These are phyloP conservation scores for Atherix ibis DNA, from an alignment of 2,888 invertebrate genomes.

Conservation along the genomic window DNA sequence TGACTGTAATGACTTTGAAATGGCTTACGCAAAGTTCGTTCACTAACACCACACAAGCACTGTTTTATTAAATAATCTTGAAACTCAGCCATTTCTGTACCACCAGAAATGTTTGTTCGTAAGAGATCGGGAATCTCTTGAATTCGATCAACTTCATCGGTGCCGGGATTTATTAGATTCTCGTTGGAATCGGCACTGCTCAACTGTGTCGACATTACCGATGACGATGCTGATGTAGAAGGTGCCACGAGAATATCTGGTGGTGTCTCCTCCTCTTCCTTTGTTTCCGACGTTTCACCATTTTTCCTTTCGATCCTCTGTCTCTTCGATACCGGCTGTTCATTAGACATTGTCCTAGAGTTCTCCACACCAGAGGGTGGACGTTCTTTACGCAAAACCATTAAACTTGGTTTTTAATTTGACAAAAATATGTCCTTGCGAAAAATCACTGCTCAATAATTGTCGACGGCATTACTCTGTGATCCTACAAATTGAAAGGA, in stretches of 20 bases:
- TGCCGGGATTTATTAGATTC: constrained; percentile 1
- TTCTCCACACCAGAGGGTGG: constrained; percentile 15
- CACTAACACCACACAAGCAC: constrained; percentile 62
- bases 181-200: background rate
- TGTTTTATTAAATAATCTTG: constrained; percentile 46
- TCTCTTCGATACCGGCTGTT: constrained; percentile 75
- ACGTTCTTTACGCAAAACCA: constrained; percentile 18
- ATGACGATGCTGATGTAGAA: constrained; percentile 9
- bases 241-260: constrained; percentile 8
- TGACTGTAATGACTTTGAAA: constrained; percentile 46
- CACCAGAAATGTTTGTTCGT: constrained; percentile 3
- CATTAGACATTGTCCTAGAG: constrained; percentile 43
- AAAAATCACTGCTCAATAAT: too few relatives aligned
- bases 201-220: constrained; percentile 7
- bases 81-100: constrained; percentile 29
- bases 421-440: too few relatives aligned
- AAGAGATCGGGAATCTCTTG: constrained; percentile 10
- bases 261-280: constrained; percentile 5
- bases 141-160: constrained; percentile 11
- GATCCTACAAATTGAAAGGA: too few relatives aligned
- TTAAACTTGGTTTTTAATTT: too few relatives aligned
- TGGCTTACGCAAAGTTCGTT: constrained; percentile 50
- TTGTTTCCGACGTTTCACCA: constrained; percentile 1
- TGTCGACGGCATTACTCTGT: too few relatives aligned
- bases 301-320: constrained; percentile 43